Evolutionary conservation across 2,888 invertebrate genomes (phyloP), one percentile per base, ranked within the genome.

Genomic region (Meta bourneti): DNA sequence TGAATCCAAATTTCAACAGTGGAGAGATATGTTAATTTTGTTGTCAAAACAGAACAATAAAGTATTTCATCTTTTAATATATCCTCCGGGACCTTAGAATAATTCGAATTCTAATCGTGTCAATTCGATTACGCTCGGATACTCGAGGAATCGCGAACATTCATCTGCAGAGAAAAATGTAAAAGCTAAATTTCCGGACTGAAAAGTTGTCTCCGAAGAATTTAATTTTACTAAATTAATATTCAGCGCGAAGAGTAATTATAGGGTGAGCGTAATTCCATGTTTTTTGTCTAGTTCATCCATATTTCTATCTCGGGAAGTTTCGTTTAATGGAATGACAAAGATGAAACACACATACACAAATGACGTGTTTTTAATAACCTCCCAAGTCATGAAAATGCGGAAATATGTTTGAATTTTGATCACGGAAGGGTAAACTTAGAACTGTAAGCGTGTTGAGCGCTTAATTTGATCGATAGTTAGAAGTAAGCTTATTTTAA

Each of bases 181-280:
- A 61, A 61, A n/a, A 61, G 61, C 6, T 61, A 61, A 61, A 61
- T 61, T 61, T 61, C 16, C 61, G 5, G 16, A 9, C 5, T 16
- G 5, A 9, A 61, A 61, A 61, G 61, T 61, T 61, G 61, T 9
- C 61, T 61, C 61, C 5, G 61, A 61, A 61, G 61, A 61, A 61
- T 61, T 61, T 61, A 61, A 61, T 61, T 61, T 61, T 61, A 61
- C 61, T 61, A 61, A 61, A 61, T 61, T 61, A 61, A 61, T 61
- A 61, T 61, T 61, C 61, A 16, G 61, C 61, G 11, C 61, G 8
- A 61, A 61, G 61, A 61, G 11, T 61, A 61, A 9, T 61, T 61
- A 61, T 61, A 61, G 9, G 61, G 61, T 9, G 61, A 61, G 11
- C 34, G 34, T 34, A 34, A 34, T 34, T 34, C 4, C 34, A 16